Percentiles rank a stretch among this genome's conserved stretches.
phyloP scores from a whole-genome alignment of 1,140 invertebrate genomes.

The Anastatus disparis region DNA sequence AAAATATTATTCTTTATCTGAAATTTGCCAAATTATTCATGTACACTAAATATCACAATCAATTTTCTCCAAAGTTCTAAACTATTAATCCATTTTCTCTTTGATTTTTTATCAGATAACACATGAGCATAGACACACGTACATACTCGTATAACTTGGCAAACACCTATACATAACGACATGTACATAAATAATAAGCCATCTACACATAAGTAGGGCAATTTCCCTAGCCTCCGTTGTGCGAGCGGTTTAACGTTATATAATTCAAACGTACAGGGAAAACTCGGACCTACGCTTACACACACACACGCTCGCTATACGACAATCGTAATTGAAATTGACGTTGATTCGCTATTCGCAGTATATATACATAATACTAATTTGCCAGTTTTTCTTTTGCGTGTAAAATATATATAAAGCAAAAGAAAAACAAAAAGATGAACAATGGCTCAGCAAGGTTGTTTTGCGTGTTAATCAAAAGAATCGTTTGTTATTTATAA shows the following conservation, averaged over 20 bases:
- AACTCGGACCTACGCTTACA: background rate
- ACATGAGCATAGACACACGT: no score
- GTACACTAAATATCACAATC: no score
- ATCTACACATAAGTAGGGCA: conserved; percentile 20
- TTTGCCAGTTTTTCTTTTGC: background rate
- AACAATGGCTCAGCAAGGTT: no score
- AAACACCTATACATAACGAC: background rate
- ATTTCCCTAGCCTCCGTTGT: conserved; percentile 8
- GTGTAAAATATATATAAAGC: background rate
- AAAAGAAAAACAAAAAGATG: background rate
- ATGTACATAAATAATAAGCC: conserved; percentile 1
- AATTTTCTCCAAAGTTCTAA: no score
- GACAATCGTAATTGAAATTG: conserved; percentile 30
- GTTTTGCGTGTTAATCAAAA: conserved; percentile 5
- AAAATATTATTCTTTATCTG: no score
- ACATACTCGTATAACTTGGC: no score
- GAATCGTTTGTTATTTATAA: conserved; percentile 1
- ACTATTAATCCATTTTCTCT: no score
- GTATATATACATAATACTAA: background rate
- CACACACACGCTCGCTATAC: no score
- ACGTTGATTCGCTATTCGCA: conserved; percentile 19
- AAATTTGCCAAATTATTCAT: no score
- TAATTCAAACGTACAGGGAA: conserved; percentile 13
- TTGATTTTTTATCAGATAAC: no score
- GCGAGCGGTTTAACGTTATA: no score